Evolutionary conservation across 1,140 invertebrate species (phyloP), one percentile per base, ranked within the genome.

Genomic region (Epicauta chinensis): DNA sequence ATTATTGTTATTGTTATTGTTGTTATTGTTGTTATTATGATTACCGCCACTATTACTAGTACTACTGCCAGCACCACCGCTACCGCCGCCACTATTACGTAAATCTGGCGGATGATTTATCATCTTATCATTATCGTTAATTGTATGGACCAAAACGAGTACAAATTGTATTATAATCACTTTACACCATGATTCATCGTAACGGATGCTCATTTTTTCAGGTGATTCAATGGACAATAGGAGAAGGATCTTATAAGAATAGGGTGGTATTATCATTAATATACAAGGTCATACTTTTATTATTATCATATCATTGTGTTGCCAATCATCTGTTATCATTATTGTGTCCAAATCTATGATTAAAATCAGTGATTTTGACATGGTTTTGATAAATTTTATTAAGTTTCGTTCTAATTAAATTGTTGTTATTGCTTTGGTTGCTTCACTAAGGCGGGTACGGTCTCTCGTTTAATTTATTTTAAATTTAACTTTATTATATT

Each of bases 281-380:
- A 15, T 40, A 41, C 37, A 41, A 35, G 48, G 39, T 50, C 37
- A 50, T 57, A 40, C 48, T 38, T 35, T 45, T 39, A 30, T 12
- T 29, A 34, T 23, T 23, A 3, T 23, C 4, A 23, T 23, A 3
- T 23, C 23, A 23, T 23, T 23, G 23, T 7, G 7, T 5, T 23
- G 7, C 4, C 7, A 23, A 23, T 23, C 7, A 7, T 23, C 4
- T 3, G 7, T 23, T 23, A 23, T 23, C 54, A 67, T 65, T 70
- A 70, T 70, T 10, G 68, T 70, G 51, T 70, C 68, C 42, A 70
- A 46, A 49, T 70, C 68, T 50, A 70, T 68, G 35, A 70, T 70
- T 3, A 70, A 56, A 23, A 70, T 66, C 31, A 70, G 46, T 49
- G 49, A 45, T 54, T 63, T 70, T 16, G 68, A 69, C 68, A 70